Evolutionary conservation across 2,888 invertebrate species (phyloP).

Genomic region (Lasioglossum calceatum): DNA sequence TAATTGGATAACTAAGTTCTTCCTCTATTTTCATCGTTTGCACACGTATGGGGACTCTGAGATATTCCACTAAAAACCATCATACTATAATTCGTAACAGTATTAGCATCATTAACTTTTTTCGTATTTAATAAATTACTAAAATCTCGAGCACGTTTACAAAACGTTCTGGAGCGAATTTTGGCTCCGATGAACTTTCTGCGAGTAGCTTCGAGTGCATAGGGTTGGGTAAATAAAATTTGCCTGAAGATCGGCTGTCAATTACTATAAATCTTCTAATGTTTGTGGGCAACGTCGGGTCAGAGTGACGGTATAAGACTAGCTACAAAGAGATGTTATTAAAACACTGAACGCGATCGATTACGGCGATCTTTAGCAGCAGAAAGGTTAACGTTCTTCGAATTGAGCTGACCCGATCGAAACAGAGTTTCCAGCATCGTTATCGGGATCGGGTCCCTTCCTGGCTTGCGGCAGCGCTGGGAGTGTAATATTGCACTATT

Average conservation of each 20-base stretch:
- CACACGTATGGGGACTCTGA: not conserved
- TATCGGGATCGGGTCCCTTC: slow-evolving; percentile 2
- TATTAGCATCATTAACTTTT: not conserved
- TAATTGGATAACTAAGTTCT: not conserved
- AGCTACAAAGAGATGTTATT: not conserved
- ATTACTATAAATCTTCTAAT: not conserved
- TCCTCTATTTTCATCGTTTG: not conserved
- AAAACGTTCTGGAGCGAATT: not conserved
- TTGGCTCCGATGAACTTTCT: not conserved
- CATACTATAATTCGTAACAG: not conserved
- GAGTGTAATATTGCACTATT: slow-evolving; percentile 45
- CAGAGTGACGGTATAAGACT: not conserved
- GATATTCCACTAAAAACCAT: not conserved
- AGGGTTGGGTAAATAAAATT: not conserved
- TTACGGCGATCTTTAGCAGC: not conserved
- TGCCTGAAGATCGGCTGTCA: not conserved
- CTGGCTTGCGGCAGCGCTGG: not conserved
- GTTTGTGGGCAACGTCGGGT: not conserved
- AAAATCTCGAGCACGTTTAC: not conserved
- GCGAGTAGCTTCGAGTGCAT: not conserved
- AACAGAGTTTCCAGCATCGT: not conserved
- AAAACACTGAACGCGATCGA: not conserved
- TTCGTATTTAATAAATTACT: not conserved
- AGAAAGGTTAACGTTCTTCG: not conserved
- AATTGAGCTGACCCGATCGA: not conserved